These are phyloP conservation scores for Calliopum simillimum DNA, from an alignment of 2,888 invertebrate species.

Conservation along the genomic window DNA sequence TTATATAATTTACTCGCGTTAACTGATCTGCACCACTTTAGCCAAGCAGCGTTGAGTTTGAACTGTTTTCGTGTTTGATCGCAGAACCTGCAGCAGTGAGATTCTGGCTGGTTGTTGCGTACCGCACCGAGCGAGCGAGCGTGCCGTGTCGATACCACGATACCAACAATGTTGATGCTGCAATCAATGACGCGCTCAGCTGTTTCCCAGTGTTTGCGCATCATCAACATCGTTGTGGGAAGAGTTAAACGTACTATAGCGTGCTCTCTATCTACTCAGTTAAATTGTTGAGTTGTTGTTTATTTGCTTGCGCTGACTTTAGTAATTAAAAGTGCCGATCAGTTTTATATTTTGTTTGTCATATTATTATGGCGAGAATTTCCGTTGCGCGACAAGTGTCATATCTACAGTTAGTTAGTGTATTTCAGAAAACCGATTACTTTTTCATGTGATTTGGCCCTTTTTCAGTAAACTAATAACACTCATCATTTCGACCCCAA, in stretches of 20 bases:
- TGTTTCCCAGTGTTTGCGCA: background rate
- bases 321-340: slow-evolving; percentile 2
- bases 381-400: background rate
- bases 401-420: background rate
- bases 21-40: slow-evolving; percentile 39
- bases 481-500: too few species aligned
- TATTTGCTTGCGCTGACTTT: background rate
- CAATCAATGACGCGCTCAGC: background rate
- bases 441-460: background rate
- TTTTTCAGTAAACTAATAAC: too few species aligned
- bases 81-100: slow-evolving; percentile 41
- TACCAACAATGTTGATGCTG: too few species aligned
- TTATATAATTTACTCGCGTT: background rate
- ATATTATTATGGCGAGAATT: background rate
- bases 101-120: slow-evolving; percentile 25
- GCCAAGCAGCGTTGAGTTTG: slow-evolving; percentile 50
- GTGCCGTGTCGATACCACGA: background rate
- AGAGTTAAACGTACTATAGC: background rate
- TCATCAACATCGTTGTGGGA: background rate
- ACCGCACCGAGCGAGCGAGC: background rate
- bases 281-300: slow-evolving; percentile 11
- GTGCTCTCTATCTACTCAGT: background rate
- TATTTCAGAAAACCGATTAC: background rate
- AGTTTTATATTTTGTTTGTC: background rate
- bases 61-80: slow-evolving; percentile 43